Evolutionary conservation across 2,797 vertebrate species (phyloP).

Genomic region (Acipenser ruthenus): DNA sequence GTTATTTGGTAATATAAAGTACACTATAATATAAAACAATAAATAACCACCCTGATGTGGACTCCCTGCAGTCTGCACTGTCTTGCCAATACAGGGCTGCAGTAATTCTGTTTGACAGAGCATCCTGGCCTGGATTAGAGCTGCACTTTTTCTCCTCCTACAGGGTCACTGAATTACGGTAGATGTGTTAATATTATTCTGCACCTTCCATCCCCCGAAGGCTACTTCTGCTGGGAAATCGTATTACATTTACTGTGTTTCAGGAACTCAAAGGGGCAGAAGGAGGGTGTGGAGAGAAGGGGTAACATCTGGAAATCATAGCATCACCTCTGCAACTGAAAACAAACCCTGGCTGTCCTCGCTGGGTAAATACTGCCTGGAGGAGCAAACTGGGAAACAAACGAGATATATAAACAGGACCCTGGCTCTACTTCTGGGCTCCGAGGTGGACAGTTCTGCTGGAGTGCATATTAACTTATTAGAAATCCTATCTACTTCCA

Average conservation of each 20-base stretch:
- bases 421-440: too few species aligned
- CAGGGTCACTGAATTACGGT: conserved; percentile 29
- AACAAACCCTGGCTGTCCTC: conserved; percentile 24
- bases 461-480: too few species aligned
- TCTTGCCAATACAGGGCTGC: background rate
- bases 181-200: conserved; percentile 46
- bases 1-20: too few species aligned
- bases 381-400: background rate
- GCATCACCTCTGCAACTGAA: conserved; percentile 30
- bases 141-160: conserved; percentile 22
- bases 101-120: conserved; percentile 32
- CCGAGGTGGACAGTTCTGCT: too few species aligned
- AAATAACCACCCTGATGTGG: too few species aligned
- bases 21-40: too few species aligned
- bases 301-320: conserved; percentile 48
- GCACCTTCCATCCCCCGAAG: conserved; percentile 36
- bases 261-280: conserved; percentile 27
- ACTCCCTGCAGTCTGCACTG: too few species aligned
- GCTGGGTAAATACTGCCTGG: conserved; percentile 22
- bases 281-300: too few species aligned
- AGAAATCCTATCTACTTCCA: too few species aligned
- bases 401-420: too few species aligned
- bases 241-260: conserved; percentile 42
- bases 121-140: conserved; percentile 34
- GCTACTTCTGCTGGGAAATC: conserved; percentile 24